phyloP scores from a whole-genome alignment of 2,113 vertebrate species.

The Aptenodytes forsteri region DNA sequence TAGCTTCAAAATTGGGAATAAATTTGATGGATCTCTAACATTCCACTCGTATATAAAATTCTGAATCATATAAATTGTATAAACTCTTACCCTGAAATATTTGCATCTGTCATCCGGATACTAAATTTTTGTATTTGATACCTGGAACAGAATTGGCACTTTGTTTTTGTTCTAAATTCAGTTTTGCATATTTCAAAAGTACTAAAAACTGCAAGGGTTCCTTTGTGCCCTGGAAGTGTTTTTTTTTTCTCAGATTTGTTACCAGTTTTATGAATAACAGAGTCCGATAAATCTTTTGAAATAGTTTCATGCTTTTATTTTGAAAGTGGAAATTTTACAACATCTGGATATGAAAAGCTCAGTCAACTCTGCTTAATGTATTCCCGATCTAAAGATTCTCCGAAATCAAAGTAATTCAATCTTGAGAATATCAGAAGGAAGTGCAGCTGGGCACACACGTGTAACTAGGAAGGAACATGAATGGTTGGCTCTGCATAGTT shows the following conservation, averaged over 20 bases:
- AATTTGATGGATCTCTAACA: not conserved
- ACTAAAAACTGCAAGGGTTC: not conserved
- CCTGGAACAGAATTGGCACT: not conserved
- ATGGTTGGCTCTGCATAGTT: not conserved
- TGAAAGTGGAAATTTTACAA: not conserved
- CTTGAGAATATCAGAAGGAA: not conserved
- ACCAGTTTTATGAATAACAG: not conserved
- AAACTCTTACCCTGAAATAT: not conserved
- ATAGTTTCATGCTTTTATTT: not conserved
- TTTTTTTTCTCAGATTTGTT: not conserved
- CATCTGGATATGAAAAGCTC: not conserved
- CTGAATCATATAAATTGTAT: not conserved
- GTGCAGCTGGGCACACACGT: accelerated
- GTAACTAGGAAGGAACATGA: not conserved
- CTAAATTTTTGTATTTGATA: not conserved
- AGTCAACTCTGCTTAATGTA: not conserved
- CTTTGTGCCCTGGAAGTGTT: not conserved
- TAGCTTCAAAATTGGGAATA: not conserved
- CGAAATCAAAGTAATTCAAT: not conserved
- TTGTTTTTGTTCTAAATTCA: not conserved
- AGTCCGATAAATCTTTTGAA: not conserved
- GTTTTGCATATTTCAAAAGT: not conserved
- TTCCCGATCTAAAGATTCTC: not conserved
- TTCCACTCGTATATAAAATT: not conserved
- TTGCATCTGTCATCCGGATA: not conserved